Conservation (phyloP, 2,797 vertebrate species). For the Phaenicophaeus curvirostris region DNA sequence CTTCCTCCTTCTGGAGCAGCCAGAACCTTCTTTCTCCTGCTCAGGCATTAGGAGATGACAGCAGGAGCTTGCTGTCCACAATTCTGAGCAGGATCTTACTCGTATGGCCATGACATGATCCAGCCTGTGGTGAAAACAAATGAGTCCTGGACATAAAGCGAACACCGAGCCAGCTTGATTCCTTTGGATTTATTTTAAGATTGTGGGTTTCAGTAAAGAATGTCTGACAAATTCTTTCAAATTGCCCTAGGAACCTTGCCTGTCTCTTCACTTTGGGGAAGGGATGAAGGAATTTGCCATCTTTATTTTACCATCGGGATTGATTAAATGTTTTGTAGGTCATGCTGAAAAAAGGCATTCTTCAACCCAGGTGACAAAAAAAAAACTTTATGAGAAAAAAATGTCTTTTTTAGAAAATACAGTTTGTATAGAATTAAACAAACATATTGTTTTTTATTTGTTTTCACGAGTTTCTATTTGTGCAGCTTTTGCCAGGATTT, state of each 20-base stretch:
- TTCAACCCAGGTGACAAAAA: background rate
- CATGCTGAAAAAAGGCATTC: background rate
- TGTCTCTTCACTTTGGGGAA: background rate
- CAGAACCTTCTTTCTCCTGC: background rate
- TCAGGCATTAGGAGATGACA: background rate
- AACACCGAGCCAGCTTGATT: background rate
- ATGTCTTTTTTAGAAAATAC: background rate
- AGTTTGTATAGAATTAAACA: constrained; percentile 16
- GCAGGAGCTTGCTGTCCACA: rapidly evolving
- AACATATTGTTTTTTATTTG: background rate
- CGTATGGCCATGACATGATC: background rate
- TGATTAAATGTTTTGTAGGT: background rate
- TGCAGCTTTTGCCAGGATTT: constrained; percentile 31
- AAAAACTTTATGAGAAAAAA: background rate
- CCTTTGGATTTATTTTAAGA: constrained; percentile 43
- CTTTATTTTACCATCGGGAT: background rate
- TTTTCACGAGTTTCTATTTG: background rate
- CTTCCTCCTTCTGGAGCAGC: background rate
- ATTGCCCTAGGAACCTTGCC: background rate
- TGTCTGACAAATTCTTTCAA: background rate
- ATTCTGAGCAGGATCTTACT: background rate
- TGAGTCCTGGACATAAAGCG: background rate
- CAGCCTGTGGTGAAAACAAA: background rate
- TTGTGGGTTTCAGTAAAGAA: constrained; percentile 8
- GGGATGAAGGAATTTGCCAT: background rate